A percentile compares a stretch with the other conserved stretches of the same genome.
Conservation (phyloP, 2,888 invertebrate genomes). For the Erannis defoliaria region DNA sequence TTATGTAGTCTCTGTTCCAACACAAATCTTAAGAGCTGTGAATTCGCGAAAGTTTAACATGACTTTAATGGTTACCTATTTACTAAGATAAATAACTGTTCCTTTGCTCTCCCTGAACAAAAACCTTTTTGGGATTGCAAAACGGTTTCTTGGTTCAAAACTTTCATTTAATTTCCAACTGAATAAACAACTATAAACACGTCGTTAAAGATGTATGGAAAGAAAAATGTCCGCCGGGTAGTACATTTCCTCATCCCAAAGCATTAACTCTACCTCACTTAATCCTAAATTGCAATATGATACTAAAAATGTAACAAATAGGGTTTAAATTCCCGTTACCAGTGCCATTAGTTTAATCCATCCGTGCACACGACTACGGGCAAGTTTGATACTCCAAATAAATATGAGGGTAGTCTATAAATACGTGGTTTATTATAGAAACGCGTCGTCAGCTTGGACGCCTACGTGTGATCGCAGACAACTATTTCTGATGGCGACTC, state of each 20-base stretch:
- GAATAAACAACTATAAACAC: slow-evolving; percentile 18
- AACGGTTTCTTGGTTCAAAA: background rate
- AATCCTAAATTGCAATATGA: slow-evolving; percentile 40
- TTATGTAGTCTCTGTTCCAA: slow-evolving; percentile 8
- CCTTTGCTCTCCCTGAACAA: background rate
- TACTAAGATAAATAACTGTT: background rate
- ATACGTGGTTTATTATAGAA: slow-evolving; percentile 53
- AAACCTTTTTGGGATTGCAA: background rate
- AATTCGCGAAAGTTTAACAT: background rate
- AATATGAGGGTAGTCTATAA: slow-evolving; percentile 57
- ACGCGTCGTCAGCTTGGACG: slow-evolving; percentile 52
- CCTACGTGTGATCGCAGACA: slow-evolving; percentile 54
- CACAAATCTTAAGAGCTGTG: background rate
- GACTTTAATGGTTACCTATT: slow-evolving; percentile 1
- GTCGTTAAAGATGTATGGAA: slow-evolving; percentile 29
- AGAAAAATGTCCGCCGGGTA: slow-evolving; percentile 28
- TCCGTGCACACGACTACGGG: slow-evolving; percentile 52
- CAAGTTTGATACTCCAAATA: slow-evolving; percentile 47
- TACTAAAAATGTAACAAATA: slow-evolving; percentile 40
- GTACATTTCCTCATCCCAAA: slow-evolving; percentile 37
- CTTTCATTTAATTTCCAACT: background rate
- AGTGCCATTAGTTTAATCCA: slow-evolving; percentile 49
- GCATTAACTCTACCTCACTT: slow-evolving; percentile 17
- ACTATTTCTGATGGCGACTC: slow-evolving; percentile 50
- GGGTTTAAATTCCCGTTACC: slow-evolving; percentile 48